phyloP scores from a whole-genome alignment of 2,797 vertebrate genomes.

The Rhinogobio ventralis region DNA sequence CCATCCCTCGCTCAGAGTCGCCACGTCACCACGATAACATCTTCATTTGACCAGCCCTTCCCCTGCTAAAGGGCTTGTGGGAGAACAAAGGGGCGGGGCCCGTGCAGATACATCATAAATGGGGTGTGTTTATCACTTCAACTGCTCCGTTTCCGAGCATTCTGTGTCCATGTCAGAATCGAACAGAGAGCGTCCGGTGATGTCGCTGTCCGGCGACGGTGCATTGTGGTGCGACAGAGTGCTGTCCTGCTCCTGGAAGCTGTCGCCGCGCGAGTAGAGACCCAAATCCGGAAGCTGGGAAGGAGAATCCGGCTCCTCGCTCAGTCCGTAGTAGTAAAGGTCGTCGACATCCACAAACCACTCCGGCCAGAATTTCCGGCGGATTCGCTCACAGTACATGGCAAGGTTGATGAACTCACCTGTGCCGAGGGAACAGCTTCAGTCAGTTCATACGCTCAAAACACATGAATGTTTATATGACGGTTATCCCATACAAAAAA shows the following conservation, averaged over 20 bases:
- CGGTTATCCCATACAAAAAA: not conserved
- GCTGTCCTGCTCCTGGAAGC: constrained; percentile 86
- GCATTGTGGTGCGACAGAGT: constrained; percentile 79
- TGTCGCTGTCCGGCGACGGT: constrained; percentile 91
- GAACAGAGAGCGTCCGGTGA: constrained; percentile 92
- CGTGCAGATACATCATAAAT: constrained; percentile 12
- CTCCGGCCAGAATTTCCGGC: constrained; percentile 96
- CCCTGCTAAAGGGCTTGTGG: not conserved
- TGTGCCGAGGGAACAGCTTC: constrained; percentile 62
- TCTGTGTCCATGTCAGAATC: constrained; percentile 98
- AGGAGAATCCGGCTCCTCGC: constrained; percentile 82
- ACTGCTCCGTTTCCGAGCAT: constrained; percentile 88
- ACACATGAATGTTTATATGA: not conserved
- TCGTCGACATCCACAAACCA: constrained; percentile 94
- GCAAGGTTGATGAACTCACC: constrained; percentile 98
- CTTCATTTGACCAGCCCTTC: constrained; percentile 9
- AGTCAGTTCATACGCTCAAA: not conserved
- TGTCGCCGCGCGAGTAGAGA: constrained; percentile 92
- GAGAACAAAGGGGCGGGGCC: constrained; percentile 17
- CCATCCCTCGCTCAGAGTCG: constrained; percentile 10
- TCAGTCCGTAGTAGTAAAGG: constrained; percentile 85
- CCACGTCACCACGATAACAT: not conserved
- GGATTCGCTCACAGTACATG: constrained; percentile 98
- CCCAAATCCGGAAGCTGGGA: constrained; percentile 89
- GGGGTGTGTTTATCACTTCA: constrained; percentile 80